Base-by-base conservation (phyloP, 2,113 vertebrate species). In the Myrmecophaga tridactyla region DNA sequence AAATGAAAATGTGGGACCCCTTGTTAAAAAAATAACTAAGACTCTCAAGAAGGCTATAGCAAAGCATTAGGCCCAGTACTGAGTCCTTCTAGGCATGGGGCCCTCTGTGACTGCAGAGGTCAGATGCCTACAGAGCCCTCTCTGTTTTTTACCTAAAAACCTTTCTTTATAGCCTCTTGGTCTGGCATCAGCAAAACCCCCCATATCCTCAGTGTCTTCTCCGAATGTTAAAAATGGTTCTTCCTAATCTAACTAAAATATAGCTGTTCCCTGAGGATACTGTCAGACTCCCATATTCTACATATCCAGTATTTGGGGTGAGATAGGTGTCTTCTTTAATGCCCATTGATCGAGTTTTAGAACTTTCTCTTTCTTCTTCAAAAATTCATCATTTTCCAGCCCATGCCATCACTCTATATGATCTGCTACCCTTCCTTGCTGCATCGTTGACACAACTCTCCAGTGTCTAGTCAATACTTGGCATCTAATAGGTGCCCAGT, bases 351-450 rank as follows among this genome's bases (percentile, higher is more conserved):
- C 73, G 62, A 65, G 63, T 51, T 89, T 76, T 31, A 67, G 67
- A 92, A 46, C 15, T 75, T 92, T 65, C 36, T 53, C 34, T 91
- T 56, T 18, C 27, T 96, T 82, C 70, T 81, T 69, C 21, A 83
- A 85, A 80, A 58, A 20, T 34, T 46, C 43, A 5, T 0, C 69
- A 84, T 81, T 43, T 77, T 63, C 63, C 63, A 72, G 81, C 20
- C 10, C 34, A 34, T 5, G 15, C 6, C 63, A 56, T 48, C n/a
- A 36, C 48, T 18, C 67, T 29, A 25, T 13, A 76, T 8, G 29
- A 43, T 14, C n/a, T 23, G 9, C 6, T 27, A 3, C 53, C 20
- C 21, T 39, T 82, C 39, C n/a, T 43, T 11, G 31, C 10, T 34
- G 5, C 3, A 0, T 31, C 48, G 13, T 23, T n/a, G 3, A 27